These are phyloP conservation scores for Melanostoma scalare DNA, from an alignment of 2,888 invertebrate genomes.

Conservation along the genomic window DNA sequence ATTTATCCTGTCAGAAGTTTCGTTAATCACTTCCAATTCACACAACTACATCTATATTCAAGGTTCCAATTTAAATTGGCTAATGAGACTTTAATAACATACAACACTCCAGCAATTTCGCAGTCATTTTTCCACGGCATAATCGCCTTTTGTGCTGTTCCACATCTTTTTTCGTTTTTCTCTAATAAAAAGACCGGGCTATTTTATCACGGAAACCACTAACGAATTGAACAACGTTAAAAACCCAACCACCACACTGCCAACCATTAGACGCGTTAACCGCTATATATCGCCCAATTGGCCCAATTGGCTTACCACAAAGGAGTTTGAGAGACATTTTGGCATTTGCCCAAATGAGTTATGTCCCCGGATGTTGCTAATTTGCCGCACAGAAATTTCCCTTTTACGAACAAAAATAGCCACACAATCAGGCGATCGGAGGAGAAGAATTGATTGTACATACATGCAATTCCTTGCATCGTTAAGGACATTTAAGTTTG, in stretches of 20 bases:
- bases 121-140: constrained; percentile 34
- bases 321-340: constrained; percentile 22
- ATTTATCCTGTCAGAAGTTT: not conserved
- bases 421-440: constrained; percentile 29
- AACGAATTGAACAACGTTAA: constrained; percentile 37
- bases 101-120: constrained; percentile 34
- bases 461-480: constrained; percentile 66
- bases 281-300: not conserved
- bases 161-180: constrained; percentile 1
- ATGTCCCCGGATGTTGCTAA: constrained; percentile 63
- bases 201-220: constrained; percentile 32
- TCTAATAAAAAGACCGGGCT: not conserved
- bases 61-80: constrained; percentile 45
- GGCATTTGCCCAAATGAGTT: constrained; percentile 66
- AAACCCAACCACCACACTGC: constrained; percentile 12
- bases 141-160: constrained; percentile 36
- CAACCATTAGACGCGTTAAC: constrained; percentile 9
- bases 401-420: constrained; percentile 14
- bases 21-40: too few relatives aligned
- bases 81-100: constrained; percentile 59
- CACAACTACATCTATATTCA: constrained; percentile 3
- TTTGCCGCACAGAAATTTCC: constrained; percentile 58
- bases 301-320: not conserved
- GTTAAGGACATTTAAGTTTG: constrained; percentile 58
- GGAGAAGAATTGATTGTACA: constrained; percentile 40